Percentiles rank a stretch among this genome's conserved stretches.
phyloP scores from a whole-genome alignment of 2,113 vertebrate species.

The Ctenodactylus gundi region DNA sequence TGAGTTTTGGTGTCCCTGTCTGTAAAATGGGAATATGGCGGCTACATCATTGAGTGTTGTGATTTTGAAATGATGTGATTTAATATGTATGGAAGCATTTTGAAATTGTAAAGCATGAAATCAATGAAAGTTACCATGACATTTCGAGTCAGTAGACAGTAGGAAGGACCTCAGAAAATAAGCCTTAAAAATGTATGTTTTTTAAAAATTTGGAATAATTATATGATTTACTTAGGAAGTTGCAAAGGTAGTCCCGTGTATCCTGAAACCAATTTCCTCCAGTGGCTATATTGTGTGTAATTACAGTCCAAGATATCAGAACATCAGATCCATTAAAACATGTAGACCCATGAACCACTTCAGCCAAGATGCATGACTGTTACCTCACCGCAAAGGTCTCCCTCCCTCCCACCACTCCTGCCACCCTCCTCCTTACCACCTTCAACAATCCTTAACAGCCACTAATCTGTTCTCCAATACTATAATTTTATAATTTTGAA shows the following conservation, averaged over 20 bases:
- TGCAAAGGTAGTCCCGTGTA: not conserved
- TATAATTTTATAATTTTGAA: not conserved
- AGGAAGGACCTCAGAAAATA: not conserved
- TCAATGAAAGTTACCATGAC: not conserved
- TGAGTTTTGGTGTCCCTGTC: not conserved
- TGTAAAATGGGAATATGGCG: not conserved
- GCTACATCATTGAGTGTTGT: not conserved
- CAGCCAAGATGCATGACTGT: not conserved
- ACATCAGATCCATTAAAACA: not conserved
- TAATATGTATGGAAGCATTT: not conserved
- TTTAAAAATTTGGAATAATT: not conserved
- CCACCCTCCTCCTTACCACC: too few species aligned
- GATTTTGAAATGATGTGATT: not conserved
- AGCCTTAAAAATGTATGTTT: not conserved
- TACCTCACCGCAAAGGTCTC: not conserved
- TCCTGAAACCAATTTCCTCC: not conserved
- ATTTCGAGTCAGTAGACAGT: not conserved
- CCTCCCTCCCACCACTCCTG: not conserved
- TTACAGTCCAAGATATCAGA: not conserved
- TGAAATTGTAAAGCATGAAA: not conserved
- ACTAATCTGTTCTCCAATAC: not conserved
- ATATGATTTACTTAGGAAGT: not conserved
- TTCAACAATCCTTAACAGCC: too few species aligned
- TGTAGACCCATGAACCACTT: not conserved
- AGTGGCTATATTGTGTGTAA: not conserved